Percentiles rank a stretch among this genome's conserved stretches.
These are phyloP conservation scores for Luscinia megarhynchos DNA, from an alignment of 2,797 vertebrate genomes.

Conservation along the genomic window DNA sequence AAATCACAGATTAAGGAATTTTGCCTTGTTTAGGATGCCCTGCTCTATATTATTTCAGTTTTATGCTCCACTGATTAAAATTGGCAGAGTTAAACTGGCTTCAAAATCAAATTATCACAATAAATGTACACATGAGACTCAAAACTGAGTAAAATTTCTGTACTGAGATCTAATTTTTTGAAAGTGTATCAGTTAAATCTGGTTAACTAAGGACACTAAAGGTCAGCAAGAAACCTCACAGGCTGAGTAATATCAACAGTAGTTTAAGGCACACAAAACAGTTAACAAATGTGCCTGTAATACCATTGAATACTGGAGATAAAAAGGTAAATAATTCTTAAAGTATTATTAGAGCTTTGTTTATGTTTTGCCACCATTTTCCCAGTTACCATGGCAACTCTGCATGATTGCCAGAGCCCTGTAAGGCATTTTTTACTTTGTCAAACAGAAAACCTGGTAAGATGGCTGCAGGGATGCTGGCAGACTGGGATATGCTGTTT, in stretches of 20 bases:
- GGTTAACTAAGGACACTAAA: neutral
- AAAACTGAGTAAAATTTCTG: neutral
- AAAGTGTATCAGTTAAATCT: neutral
- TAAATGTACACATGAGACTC: neutral
- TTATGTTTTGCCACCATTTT: slow-evolving; percentile 21
- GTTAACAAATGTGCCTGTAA: neutral
- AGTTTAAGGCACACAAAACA: neutral
- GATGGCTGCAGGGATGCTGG: neutral
- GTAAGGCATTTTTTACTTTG: neutral
- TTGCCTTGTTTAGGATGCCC: neutral
- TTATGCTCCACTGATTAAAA: neutral
- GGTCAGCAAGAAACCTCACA: neutral
- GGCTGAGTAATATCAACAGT: neutral
- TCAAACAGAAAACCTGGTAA: neutral
- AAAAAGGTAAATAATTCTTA: neutral
- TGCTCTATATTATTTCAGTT: neutral
- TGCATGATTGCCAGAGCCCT: neutral
- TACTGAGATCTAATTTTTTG: neutral
- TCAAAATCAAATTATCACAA: neutral
- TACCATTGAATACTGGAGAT: neutral
- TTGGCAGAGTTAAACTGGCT: neutral
- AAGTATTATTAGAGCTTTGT: slow-evolving; percentile 39
- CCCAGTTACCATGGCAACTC: slow-evolving; percentile 26
- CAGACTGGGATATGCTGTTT: neutral
- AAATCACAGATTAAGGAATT: neutral